These are phyloP conservation scores for Clusia tigrina DNA, from an alignment of 2,888 invertebrate species.

Conservation along the genomic window DNA sequence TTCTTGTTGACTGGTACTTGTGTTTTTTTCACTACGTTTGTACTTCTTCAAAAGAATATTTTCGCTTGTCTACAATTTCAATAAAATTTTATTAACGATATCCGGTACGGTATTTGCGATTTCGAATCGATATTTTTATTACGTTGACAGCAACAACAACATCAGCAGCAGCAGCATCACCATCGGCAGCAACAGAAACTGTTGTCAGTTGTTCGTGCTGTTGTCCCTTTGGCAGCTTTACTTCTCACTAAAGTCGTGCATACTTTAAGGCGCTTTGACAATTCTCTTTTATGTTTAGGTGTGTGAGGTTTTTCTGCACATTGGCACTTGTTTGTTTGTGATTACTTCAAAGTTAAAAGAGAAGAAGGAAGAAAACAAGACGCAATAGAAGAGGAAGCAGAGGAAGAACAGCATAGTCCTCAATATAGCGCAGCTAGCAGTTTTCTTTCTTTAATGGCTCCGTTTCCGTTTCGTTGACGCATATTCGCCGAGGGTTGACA, in stretches of 20 bases:
- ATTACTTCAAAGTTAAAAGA: constrained; percentile 31
- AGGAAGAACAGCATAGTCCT: constrained; percentile 40
- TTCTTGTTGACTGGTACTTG: constrained; percentile 23
- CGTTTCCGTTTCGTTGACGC: constrained; percentile 45
- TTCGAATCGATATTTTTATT: constrained; percentile 49
- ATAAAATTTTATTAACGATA: constrained; percentile 62
- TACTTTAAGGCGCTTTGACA: constrained; percentile 57
- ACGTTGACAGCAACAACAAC: constrained; percentile 49
- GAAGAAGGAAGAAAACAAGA: background rate
- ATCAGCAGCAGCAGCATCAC: too few relatives aligned
- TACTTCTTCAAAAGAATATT: constrained; percentile 40
- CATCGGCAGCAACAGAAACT: constrained; percentile 18
- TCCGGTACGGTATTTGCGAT: constrained; percentile 46
- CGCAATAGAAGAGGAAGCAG: background rate
- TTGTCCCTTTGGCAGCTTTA: constrained; percentile 57
- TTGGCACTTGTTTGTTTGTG: constrained; percentile 50
- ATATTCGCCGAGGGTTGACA: constrained; percentile 42
- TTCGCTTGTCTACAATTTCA: constrained; percentile 61
- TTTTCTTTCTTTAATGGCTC: constrained; percentile 53
- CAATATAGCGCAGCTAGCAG: constrained; percentile 58
- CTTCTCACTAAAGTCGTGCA: constrained; percentile 43
- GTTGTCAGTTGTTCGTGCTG: constrained; percentile 55
- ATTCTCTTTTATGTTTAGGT: constrained; percentile 51
- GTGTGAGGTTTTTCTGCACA: background rate
- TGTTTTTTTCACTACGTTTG: constrained; percentile 29